phyloP scores from a whole-genome alignment of 1,140 invertebrate species.

The Panagrolaimus sp. region DNA sequence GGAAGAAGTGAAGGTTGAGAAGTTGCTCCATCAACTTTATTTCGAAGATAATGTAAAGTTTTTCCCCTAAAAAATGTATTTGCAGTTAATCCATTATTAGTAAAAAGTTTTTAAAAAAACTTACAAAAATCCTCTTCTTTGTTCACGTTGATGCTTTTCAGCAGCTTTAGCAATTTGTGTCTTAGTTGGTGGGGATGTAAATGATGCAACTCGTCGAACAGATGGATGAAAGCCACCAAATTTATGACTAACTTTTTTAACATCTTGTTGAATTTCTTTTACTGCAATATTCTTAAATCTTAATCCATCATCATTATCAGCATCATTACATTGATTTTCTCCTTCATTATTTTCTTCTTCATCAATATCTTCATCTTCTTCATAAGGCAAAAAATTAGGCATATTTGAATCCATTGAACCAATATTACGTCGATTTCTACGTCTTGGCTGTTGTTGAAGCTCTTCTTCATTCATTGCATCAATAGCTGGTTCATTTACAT shows the following conservation, averaged over 20 bases:
- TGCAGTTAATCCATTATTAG: constrained; percentile 7
- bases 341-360: background rate
- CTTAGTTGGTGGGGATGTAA: constrained; percentile 14
- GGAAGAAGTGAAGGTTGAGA: background rate
- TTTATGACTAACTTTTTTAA: background rate
- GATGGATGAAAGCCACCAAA: background rate
- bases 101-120: background rate
- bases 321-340: background rate
- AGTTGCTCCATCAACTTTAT: background rate
- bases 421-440: background rate
- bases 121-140: constrained; percentile 2
- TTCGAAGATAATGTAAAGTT: constrained; percentile 20
- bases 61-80: constrained; percentile 10
- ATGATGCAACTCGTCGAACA: constrained; percentile 25
- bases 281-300: background rate
- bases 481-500: constrained; percentile 17
- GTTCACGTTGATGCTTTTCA: background rate
- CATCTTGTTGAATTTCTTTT: constrained; percentile 1
- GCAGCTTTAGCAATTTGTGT: background rate
- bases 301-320: background rate
- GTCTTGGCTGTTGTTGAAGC: background rate
- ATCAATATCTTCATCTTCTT: background rate
- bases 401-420: too few relatives aligned
- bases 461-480: background rate
- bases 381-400: background rate